These are phyloP conservation scores for Heterocephalus glaber DNA, from an alignment of 2,113 vertebrate genomes.

Conservation along the genomic window DNA sequence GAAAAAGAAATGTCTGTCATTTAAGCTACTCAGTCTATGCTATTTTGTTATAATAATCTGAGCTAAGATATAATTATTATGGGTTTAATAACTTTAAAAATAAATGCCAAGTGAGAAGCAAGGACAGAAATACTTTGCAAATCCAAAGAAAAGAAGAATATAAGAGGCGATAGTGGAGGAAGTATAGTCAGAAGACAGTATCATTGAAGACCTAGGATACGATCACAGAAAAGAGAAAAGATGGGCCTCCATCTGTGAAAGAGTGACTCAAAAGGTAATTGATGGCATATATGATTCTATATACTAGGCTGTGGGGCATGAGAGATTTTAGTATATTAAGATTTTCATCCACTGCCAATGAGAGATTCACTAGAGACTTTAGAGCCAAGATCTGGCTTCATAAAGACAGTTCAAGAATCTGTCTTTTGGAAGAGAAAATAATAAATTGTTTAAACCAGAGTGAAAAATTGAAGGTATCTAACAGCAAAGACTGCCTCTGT, in stretches of 20 bases:
- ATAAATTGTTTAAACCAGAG: not conserved
- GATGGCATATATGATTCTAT: not conserved
- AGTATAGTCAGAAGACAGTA: not conserved
- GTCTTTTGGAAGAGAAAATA: slow-evolving; percentile 24
- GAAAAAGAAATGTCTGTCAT: not conserved
- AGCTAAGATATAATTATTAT: not conserved
- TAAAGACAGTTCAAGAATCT: not conserved
- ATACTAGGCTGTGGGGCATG: not conserved
- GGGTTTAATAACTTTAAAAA: slow-evolving; percentile 9
- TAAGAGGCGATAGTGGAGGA: no score
- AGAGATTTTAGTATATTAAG: not conserved
- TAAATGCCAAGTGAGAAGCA: not conserved
- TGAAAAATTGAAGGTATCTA: not conserved
- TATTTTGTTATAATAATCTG: not conserved
- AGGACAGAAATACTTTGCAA: not conserved
- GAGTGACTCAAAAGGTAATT: not conserved
- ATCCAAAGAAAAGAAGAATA: not conserved
- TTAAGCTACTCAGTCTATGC: not conserved
- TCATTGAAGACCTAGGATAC: not conserved
- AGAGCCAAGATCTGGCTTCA: not conserved
- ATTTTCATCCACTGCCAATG: not conserved
- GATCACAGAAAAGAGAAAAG: not conserved
- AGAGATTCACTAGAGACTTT: not conserved
- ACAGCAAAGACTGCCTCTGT: not conserved
- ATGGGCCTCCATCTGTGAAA: not conserved